A percentile compares a stretch with the other conserved stretches of the same genome.
phyloP scores from a whole-genome alignment of 2,113 vertebrate species.

The Deroptyus accipitrinus region DNA sequence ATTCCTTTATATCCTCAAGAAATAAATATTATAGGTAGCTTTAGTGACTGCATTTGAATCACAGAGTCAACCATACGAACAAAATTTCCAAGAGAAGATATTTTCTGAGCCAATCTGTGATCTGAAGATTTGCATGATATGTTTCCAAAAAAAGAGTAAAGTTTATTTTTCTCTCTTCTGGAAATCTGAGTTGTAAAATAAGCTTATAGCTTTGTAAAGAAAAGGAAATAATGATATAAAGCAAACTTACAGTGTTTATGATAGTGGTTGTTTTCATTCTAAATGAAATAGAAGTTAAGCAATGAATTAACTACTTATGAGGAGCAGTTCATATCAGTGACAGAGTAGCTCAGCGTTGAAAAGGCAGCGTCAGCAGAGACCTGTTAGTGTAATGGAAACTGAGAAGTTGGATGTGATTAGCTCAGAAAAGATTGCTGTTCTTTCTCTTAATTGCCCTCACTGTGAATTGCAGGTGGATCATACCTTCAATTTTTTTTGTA shows the following conservation, averaged over 20 bases:
- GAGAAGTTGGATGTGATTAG: not conserved
- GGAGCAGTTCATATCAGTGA: not conserved
- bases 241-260: not conserved
- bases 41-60: not conserved
- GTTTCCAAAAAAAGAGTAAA: not conserved
- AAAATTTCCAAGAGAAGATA: not conserved
- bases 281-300: conserved; percentile 13
- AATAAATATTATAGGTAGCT: not conserved
- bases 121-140: not conserved
- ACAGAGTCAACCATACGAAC: not conserved
- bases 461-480: not conserved
- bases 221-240: not conserved
- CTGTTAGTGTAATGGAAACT: not conserved
- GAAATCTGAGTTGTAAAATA: not conserved
- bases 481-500: not conserved
- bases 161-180: not conserved
- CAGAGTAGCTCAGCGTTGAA: not conserved
- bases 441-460: conserved; percentile 8
- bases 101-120: not conserved
- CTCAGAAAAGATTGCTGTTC: not conserved
- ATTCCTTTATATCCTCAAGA: not conserved
- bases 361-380: not conserved
- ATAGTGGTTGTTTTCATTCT: not conserved
- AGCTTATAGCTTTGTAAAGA: not conserved
- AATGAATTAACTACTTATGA: not conserved